Percentiles rank a stretch among this genome's conserved stretches.
phyloP scores from a whole-genome alignment of 30 jellyfish, hydroid and myxozoan genomes.

The Hydractinia echinata region DNA sequence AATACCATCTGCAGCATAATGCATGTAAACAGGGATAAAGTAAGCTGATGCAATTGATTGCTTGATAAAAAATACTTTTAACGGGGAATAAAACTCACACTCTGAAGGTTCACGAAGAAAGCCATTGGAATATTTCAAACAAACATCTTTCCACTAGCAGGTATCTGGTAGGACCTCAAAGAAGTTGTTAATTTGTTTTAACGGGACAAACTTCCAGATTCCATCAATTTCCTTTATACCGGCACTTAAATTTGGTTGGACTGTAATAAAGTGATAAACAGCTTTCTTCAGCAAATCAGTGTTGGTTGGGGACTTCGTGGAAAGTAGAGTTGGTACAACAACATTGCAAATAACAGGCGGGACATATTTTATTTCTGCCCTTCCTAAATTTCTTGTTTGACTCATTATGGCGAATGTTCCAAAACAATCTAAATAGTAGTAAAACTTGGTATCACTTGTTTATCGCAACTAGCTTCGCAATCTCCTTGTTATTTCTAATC shows the following conservation, averaged over 20 bases:
- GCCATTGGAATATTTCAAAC: neutral
- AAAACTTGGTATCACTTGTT: too few relatives aligned
- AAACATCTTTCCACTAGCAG: neutral
- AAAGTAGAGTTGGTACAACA: constrained; percentile 3
- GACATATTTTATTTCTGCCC: neutral
- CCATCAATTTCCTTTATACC: neutral
- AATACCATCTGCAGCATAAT: neutral
- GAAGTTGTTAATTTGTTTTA: neutral
- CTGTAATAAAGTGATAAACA: neutral
- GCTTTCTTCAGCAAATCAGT: neutral
- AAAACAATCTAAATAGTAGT: too few relatives aligned
- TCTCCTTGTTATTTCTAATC: too few relatives aligned
- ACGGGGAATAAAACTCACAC: neutral
- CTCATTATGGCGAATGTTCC: neutral
- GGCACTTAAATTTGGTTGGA: neutral
- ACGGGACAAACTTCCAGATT: neutral
- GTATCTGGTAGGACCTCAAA: neutral
- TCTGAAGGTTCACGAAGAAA: neutral
- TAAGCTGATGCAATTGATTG: neutral
- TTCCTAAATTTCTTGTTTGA: neutral
- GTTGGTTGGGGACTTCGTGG: neutral
- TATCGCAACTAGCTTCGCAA: too few relatives aligned
- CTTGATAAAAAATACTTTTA: neutral
- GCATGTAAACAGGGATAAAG: neutral
- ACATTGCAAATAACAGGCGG: neutral